These are phyloP conservation scores for Epistrophe grossulariae DNA, from an alignment of 2,888 invertebrate genomes.

Conservation along the genomic window DNA sequence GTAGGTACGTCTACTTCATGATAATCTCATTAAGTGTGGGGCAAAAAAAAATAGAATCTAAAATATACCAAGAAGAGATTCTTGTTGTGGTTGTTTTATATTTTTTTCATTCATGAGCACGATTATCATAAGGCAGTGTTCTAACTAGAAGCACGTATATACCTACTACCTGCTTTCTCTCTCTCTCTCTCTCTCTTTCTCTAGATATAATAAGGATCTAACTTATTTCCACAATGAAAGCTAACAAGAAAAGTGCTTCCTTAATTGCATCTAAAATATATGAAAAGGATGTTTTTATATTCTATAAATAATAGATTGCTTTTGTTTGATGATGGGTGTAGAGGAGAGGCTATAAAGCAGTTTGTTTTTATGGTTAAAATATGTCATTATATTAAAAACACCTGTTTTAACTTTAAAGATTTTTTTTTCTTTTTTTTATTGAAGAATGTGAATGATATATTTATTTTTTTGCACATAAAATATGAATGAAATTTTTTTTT, in stretches of 20 bases:
- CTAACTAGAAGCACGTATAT: background rate
- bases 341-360: background rate
- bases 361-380: conserved; percentile 3
- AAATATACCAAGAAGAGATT: conserved; percentile 1
- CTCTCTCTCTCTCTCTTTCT: background rate
- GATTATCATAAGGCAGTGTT: conserved; percentile 12
- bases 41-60: background rate
- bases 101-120: conserved; percentile 31
- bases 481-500: no score
- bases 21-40: conserved; percentile 34
- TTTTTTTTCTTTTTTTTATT: background rate
- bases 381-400: conserved; percentile 11
- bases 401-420: background rate
- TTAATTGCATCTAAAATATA: conserved; percentile 56
- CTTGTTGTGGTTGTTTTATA: conserved; percentile 2
- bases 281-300: conserved; percentile 40
- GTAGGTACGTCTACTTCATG: conserved; percentile 1
- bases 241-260: conserved; percentile 42
- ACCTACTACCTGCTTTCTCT: background rate
- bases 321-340: background rate
- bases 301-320: conserved; percentile 47
- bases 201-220: background rate
- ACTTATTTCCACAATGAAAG: conserved; percentile 6
- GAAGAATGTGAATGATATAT: background rate
- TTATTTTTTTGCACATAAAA: background rate